Percentiles rank a stretch among this genome's conserved stretches.
phyloP scores from a whole-genome alignment of 2,888 invertebrate species.

The Hecatera dysodea region DNA sequence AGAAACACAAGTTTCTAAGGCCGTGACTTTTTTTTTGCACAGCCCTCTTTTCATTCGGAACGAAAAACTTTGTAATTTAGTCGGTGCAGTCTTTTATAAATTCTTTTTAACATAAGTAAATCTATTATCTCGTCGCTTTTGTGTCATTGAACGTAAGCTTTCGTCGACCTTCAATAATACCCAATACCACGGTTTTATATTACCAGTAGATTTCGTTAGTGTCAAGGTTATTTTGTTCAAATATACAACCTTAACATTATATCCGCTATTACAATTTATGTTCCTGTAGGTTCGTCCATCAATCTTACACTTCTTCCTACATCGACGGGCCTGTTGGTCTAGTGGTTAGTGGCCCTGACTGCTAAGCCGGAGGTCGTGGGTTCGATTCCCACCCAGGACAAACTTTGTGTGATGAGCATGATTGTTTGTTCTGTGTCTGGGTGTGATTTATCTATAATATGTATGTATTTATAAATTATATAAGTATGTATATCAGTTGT shows the following conservation, averaged over 20 bases:
- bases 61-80: neutral
- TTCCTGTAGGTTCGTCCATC: neutral
- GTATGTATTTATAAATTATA: too few species aligned
- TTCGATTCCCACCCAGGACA: too few species aligned
- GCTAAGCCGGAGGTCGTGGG: too few species aligned
- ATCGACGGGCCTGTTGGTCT: too few species aligned
- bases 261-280: neutral
- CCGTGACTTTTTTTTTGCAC: neutral
- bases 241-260: conserved; percentile 14
- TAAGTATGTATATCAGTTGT: too few species aligned
- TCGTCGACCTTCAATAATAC: conserved; percentile 9
- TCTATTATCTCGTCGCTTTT: neutral
- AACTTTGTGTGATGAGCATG: too few species aligned
- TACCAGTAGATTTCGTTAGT: conserved; percentile 30
- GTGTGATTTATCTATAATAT: too few species aligned
- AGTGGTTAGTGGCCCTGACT: too few species aligned
- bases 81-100: neutral
- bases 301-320: neutral
- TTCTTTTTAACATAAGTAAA: neutral
- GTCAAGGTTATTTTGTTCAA: conserved; percentile 28
- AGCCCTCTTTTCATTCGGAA: neutral
- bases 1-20: neutral
- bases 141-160: conserved; percentile 28
- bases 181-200: conserved; percentile 26
- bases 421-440: too few species aligned